These are phyloP conservation scores for Phoenicopterus ruber DNA, from an alignment of 2,113 vertebrate genomes.

Conservation along the genomic window DNA sequence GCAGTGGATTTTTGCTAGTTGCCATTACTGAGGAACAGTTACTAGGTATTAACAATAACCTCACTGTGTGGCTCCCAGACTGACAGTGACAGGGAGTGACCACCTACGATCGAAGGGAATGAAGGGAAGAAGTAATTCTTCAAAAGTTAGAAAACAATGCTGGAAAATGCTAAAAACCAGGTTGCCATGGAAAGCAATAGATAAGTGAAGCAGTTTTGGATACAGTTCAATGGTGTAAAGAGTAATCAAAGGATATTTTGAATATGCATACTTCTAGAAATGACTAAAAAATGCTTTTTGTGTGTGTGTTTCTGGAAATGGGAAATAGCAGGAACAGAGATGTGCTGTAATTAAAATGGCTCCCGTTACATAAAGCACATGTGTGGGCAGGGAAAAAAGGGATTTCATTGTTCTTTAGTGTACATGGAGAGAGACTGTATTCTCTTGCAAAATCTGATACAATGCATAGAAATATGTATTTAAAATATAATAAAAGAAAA, in stretches of 20 bases:
- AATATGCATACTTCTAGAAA: neutral
- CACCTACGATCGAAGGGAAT: neutral
- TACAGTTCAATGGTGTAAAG: neutral
- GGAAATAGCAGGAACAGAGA: neutral
- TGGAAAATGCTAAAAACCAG: neutral
- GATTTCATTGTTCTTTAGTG: neutral
- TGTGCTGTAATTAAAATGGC: neutral
- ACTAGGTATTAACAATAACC: neutral
- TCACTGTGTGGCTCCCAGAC: neutral
- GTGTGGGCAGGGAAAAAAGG: neutral
- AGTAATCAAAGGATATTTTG: neutral
- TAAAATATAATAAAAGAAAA: constrained; percentile 35
- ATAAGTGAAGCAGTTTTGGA: neutral
- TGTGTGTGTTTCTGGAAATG: neutral
- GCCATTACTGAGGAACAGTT: neutral
- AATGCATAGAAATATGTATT: neutral
- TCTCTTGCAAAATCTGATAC: neutral
- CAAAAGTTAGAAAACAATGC: neutral
- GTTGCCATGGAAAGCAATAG: neutral
- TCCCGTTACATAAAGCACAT: neutral
- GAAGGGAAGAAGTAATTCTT: neutral
- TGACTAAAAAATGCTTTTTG: neutral
- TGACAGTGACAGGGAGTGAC: neutral
- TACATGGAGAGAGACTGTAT: neutral
- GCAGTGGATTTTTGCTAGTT: neutral